Evolutionary conservation across 2,888 invertebrate genomes (phyloP).

Genomic region (Leptothorax acervorum): DNA sequence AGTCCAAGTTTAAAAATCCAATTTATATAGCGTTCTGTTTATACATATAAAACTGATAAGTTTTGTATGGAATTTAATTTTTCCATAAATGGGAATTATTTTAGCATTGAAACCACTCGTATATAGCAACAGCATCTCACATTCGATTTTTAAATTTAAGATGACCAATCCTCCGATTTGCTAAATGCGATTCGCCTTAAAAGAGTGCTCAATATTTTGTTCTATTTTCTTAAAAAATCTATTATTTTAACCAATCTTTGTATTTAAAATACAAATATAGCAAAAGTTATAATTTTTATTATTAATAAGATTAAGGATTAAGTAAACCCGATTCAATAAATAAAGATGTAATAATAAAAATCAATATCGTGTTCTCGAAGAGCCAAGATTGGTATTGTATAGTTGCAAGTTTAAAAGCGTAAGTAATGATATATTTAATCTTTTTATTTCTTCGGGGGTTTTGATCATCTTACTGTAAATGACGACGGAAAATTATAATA

Average conservation of each 20-base stretch:
- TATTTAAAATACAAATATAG: background rate
- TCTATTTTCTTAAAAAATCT: background rate
- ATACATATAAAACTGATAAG: background rate
- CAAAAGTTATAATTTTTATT: background rate
- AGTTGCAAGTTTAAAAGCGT: background rate
- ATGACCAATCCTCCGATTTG: slow-evolving; percentile 6
- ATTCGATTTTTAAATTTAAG: slow-evolving; percentile 4
- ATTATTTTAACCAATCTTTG: background rate
- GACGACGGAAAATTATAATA: slow-evolving; percentile 70
- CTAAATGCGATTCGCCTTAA: background rate
- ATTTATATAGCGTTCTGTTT: background rate
- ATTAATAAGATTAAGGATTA: background rate
- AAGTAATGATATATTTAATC: background rate
- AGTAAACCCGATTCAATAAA: background rate
- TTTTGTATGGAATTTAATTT: background rate
- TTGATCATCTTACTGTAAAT: slow-evolving; percentile 27
- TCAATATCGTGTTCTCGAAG: background rate
- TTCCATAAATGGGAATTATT: background rate
- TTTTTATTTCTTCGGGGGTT: background rate
- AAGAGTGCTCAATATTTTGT: background rate
- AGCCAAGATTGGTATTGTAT: background rate
- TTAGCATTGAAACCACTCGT: background rate
- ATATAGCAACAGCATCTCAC: background rate
- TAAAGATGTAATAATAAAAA: background rate
- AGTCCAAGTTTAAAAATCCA: background rate